Evolutionary conservation across 2,888 invertebrate species (phyloP).

Genomic region (Ashinkailepas kermadecensis): DNA sequence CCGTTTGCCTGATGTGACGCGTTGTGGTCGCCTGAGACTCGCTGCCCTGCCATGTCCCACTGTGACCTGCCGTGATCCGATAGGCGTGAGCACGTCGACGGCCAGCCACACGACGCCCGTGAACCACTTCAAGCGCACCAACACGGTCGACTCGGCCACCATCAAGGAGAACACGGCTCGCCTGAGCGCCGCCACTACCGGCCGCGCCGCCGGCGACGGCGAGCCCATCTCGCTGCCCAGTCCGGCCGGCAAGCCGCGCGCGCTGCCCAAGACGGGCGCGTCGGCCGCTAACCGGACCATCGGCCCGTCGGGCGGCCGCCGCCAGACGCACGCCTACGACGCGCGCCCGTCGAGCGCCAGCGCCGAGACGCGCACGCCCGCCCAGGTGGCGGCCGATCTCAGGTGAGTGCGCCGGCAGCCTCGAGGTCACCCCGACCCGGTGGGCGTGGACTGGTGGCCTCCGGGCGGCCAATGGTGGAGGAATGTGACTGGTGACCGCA

Average conservation of each 20-base stretch:
- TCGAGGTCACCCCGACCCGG: too few relatives aligned
- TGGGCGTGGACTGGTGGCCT: too few relatives aligned
- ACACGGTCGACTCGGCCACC: constrained; percentile 85
- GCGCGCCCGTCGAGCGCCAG: background rate
- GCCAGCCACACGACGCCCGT: background rate
- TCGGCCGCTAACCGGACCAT: constrained; percentile 26
- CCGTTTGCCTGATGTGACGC: too few relatives aligned
- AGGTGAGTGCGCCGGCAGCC: background rate
- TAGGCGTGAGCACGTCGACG: background rate
- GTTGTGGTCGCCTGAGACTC: too few relatives aligned
- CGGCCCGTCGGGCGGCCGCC: constrained; percentile 29
- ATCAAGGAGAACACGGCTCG: constrained; percentile 76
- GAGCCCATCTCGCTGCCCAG: constrained; percentile 24
- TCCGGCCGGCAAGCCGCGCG: background rate
- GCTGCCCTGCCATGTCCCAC: too few relatives aligned
- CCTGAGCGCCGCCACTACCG: background rate
- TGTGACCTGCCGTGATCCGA: too few relatives aligned
- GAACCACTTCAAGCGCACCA: constrained; percentile 67
- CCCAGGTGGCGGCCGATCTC: constrained; percentile 25
- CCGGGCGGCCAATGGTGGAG: too few relatives aligned
- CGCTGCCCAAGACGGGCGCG: background rate
- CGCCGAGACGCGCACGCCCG: background rate
- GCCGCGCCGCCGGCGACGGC: constrained; percentile 23
- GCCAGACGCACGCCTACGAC: constrained; percentile 48
- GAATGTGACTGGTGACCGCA: too few relatives aligned